Conservation (phyloP, 2,113 vertebrate genomes). For the Calidris pugnax region DNA sequence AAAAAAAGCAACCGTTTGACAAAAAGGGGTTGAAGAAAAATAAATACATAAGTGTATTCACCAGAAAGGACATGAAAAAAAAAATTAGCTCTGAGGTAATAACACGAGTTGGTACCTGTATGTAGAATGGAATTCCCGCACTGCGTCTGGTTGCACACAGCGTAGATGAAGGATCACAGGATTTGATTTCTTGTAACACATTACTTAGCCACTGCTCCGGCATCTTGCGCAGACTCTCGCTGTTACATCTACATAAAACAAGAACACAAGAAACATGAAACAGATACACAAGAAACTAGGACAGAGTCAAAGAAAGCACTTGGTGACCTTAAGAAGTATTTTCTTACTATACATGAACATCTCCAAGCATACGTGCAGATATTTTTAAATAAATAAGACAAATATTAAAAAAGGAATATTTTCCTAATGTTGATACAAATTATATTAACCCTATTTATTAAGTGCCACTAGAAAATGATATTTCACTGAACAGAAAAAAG, state of each 20-base stretch:
- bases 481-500: background rate
- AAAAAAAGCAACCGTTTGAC: background rate
- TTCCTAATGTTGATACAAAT: background rate
- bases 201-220: conserved; percentile 86
- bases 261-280: background rate
- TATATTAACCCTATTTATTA: background rate
- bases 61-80: background rate
- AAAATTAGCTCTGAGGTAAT: background rate
- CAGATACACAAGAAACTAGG: background rate
- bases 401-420: background rate
- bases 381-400: background rate
- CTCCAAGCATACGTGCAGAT: background rate
- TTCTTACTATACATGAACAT: background rate
- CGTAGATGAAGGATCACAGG: conserved; percentile 88
- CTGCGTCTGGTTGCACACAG: conserved; percentile 94
- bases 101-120: conserved; percentile 82
- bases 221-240: conserved; percentile 80
- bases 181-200: conserved; percentile 90
- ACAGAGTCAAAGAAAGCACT: background rate
- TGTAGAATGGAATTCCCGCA: conserved; percentile 95
- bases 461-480: background rate
- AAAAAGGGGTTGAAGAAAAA: background rate
- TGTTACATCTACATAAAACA: conserved; percentile 78
- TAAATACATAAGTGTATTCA: background rate
- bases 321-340: background rate